These are phyloP conservation scores for Campylorhamphus procurvoides DNA, from an alignment of 2,113 vertebrate species.

Conservation along the genomic window DNA sequence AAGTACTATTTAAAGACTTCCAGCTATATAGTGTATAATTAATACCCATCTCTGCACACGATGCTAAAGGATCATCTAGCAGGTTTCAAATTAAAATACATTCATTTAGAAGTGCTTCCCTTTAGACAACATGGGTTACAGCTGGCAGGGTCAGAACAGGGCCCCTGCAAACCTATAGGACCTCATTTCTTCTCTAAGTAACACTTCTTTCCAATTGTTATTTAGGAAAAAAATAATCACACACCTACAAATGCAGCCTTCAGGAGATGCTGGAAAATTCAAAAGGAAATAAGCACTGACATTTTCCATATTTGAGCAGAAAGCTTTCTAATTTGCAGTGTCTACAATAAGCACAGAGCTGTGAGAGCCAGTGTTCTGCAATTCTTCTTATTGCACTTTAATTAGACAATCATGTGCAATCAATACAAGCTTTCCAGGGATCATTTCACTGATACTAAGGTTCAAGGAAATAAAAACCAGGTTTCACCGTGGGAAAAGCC, in stretches of 20 bases:
- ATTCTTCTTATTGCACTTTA: slow-evolving; percentile 29
- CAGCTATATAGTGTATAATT: not conserved
- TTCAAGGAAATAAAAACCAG: slow-evolving; percentile 60
- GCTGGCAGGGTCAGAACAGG: not conserved
- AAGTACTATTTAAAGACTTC: not conserved
- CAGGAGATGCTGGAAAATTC: slow-evolving; percentile 2
- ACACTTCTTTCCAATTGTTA: not conserved
- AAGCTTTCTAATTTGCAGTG: slow-evolving; percentile 12
- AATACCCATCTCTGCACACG: not conserved
- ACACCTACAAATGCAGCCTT: not conserved
- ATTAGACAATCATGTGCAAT: slow-evolving; percentile 58
- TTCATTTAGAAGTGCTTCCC: not conserved
- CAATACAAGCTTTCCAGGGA: slow-evolving; percentile 54
- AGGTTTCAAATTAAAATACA: not conserved
- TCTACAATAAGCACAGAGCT: not conserved
- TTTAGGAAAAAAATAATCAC: not conserved
- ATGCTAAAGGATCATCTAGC: not conserved
- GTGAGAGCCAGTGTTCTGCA: not conserved
- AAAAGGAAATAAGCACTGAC: slow-evolving; percentile 16
- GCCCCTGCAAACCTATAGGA: not conserved
- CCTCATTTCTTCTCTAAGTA: not conserved
- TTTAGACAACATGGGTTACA: not conserved
- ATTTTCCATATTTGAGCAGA: slow-evolving; percentile 27
- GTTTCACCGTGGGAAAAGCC: slow-evolving; percentile 51
- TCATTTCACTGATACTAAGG: slow-evolving; percentile 37